Evolutionary conservation across 2,113 vertebrate genomes (phyloP).

Genomic region (Pleuronectes platessa): DNA sequence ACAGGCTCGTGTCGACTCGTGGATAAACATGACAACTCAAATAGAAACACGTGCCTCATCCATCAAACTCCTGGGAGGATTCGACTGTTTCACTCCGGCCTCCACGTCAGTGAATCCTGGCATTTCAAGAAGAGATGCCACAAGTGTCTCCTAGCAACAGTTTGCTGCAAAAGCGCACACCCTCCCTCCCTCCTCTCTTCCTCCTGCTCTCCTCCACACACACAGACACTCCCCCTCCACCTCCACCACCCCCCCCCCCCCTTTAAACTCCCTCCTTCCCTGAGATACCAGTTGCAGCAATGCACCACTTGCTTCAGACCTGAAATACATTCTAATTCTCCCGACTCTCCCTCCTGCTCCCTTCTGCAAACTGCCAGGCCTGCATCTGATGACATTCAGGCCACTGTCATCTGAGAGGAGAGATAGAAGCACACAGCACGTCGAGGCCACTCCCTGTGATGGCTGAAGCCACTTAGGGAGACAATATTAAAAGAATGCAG

Average conservation of each 20-base stretch:
- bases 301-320: conserved; percentile 80
- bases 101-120: conserved; percentile 63
- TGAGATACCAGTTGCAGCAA: conserved; percentile 77
- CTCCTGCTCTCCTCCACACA: conserved; percentile 11
- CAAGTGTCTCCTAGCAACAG: conserved; percentile 88
- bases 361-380: conserved; percentile 36
- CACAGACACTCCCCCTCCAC: background rate
- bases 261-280: conserved; percentile 58
- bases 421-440: conserved; percentile 5
- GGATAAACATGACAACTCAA: conserved; percentile 66
- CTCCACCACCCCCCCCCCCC: background rate
- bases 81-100: conserved; percentile 65
- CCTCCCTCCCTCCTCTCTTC: conserved; percentile 17
- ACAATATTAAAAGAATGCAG: conserved; percentile 24
- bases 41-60: conserved; percentile 54
- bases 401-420: conserved; percentile 49
- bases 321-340: conserved; percentile 78
- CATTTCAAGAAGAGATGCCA: conserved; percentile 79
- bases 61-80: conserved; percentile 60
- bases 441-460: conserved; percentile 36
- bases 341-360: conserved; percentile 32
- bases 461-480: conserved; percentile 36
- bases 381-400: conserved; percentile 66
- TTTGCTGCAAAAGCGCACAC: conserved; percentile 51
- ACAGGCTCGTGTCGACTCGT: conserved; percentile 51